phyloP scores from a whole-genome alignment of 2,888 invertebrate genomes.

The Drosophila tripunctata region DNA sequence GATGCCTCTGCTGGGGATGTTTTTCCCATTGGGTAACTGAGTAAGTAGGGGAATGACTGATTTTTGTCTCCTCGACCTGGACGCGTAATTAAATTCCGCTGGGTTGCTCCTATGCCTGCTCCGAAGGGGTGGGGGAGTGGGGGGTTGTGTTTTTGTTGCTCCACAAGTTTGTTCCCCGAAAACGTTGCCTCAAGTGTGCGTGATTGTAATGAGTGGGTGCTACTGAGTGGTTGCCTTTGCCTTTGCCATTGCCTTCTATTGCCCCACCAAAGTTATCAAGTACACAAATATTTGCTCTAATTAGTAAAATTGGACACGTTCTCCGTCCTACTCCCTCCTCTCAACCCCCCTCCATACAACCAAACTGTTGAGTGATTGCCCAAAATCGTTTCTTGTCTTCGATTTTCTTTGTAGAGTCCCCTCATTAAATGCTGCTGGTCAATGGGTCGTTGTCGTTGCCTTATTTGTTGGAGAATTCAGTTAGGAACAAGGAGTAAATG shows the following conservation, averaged over 20 bases:
- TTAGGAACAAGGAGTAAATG: conserved; percentile 36
- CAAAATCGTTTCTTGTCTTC: conserved; percentile 52
- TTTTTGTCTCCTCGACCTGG: conserved; percentile 49
- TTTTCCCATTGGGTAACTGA: neutral
- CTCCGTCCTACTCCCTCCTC: neutral
- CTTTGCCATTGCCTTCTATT: neutral
- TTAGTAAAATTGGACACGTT: conserved; percentile 66
- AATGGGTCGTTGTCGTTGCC: neutral
- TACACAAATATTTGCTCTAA: conserved; percentile 63
- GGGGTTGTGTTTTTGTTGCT: neutral
- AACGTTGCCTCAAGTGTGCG: conserved; percentile 39
- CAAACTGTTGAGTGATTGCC: conserved; percentile 59
- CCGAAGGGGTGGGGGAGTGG: neutral
- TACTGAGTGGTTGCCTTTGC: conserved; percentile 8
- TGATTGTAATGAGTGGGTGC: conserved; percentile 56
- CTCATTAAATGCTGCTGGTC: conserved; percentile 45
- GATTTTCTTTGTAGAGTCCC: conserved; percentile 19
- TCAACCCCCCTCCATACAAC: neutral
- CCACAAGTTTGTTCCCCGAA: too few relatives aligned
- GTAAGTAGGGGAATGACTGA: conserved; percentile 27
- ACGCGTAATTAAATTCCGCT: conserved; percentile 58
- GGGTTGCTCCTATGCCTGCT: neutral
- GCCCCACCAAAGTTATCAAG: conserved; percentile 47
- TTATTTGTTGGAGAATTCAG: conserved; percentile 4
- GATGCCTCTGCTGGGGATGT: conserved; percentile 26